Conservation (phyloP, 2,888 invertebrate species). For the Iphiclides podalirius region DNA sequence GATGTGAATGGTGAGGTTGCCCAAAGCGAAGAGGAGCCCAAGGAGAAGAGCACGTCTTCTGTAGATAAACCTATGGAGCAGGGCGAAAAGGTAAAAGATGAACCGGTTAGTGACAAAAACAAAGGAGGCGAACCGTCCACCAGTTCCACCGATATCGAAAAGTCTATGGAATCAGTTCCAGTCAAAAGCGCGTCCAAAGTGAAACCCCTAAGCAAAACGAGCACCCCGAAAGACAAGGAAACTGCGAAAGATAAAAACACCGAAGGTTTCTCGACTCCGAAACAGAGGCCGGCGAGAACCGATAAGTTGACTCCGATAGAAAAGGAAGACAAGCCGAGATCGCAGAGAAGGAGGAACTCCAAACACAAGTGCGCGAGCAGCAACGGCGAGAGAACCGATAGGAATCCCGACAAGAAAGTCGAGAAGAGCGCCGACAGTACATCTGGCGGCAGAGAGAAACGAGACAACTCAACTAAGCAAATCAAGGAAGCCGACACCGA, state of each 20-base stretch:
- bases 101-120: conserved; percentile 15
- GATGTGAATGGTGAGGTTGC: conserved; percentile 29
- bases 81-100: conserved; percentile 20
- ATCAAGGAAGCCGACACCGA: conserved; percentile 29
- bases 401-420: conserved; percentile 1
- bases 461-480: conserved; percentile 29
- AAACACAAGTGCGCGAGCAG: conserved; percentile 46
- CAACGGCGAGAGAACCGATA: conserved; percentile 33
- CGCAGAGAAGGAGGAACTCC: conserved; percentile 44
- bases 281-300: conserved; percentile 24
- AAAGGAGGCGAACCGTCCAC: conserved; percentile 36
- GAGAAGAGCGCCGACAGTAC: conserved; percentile 14
- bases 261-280: conserved; percentile 24
- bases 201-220: conserved; percentile 28
- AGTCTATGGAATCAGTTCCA: conserved; percentile 33
- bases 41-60: conserved; percentile 12
- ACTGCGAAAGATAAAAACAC: conserved; percentile 11
- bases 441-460: conserved; percentile 35
- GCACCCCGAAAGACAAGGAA: conserved; percentile 32
- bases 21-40: conserved; percentile 25
- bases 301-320: conserved; percentile 30
- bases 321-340: conserved; percentile 37
- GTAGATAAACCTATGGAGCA: conserved; percentile 17
- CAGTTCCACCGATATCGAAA: conserved; percentile 35
- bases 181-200: conserved; percentile 31